Percentiles rank a stretch among this genome's conserved stretches.
Evolutionary conservation across 2,113 vertebrate species (phyloP).

Genomic region (Pionites leucogaster): DNA sequence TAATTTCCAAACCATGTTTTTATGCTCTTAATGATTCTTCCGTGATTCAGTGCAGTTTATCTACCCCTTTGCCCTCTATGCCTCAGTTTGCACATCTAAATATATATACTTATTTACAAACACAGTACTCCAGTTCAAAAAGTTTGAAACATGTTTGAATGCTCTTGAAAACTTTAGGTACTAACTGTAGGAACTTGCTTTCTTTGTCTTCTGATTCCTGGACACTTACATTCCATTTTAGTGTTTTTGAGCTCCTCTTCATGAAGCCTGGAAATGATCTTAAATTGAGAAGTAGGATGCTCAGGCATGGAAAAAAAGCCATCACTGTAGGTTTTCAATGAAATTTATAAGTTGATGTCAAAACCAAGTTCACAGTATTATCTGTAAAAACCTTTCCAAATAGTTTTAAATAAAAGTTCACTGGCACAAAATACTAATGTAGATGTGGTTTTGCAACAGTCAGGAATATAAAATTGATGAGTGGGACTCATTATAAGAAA

Average conservation of each 20-base stretch:
- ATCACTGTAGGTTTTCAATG: background rate
- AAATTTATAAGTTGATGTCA: background rate
- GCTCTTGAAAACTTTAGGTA: background rate
- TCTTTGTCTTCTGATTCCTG: background rate
- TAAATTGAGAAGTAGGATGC: background rate
- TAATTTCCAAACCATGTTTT: background rate
- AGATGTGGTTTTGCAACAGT: background rate
- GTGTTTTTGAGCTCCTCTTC: background rate
- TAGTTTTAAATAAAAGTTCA: background rate
- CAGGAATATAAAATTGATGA: slow-evolving; percentile 31
- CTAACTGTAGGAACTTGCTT: background rate
- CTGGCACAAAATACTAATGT: background rate
- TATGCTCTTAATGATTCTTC: background rate
- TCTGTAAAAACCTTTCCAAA: background rate
- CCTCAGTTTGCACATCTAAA: background rate
- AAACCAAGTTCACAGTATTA: background rate
- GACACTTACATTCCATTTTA: background rate
- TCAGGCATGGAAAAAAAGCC: background rate
- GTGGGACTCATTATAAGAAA: background rate
- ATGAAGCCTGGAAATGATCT: background rate
- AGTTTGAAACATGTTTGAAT: background rate
- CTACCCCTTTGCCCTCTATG: background rate
- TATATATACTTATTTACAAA: background rate
- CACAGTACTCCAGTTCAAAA: background rate
- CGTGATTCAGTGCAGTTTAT: background rate